phyloP scores from a whole-genome alignment of 2,888 invertebrate genomes.

The Galerucella pusilla region DNA sequence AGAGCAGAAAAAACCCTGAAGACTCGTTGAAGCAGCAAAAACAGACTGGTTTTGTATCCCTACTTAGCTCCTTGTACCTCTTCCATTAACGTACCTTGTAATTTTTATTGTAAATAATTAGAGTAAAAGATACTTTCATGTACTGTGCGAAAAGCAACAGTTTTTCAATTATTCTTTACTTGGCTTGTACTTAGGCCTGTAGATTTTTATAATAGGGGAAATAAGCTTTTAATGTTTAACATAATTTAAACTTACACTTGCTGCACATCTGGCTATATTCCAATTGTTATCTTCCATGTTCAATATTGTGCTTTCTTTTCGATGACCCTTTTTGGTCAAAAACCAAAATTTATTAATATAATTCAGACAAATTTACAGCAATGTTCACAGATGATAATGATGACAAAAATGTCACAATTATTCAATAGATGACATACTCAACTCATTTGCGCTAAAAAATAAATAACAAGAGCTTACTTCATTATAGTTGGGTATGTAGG shows the following conservation, averaged over 20 bases:
- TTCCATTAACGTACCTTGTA: too few relatives aligned
- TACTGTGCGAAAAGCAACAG: too few relatives aligned
- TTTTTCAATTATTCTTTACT: not conserved
- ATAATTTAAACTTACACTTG: constrained; percentile 33
- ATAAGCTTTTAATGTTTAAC: not conserved
- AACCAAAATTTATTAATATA: constrained; percentile 33
- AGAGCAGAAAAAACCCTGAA: too few relatives aligned
- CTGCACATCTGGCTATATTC: constrained; percentile 35
- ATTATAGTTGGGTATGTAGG: too few relatives aligned
- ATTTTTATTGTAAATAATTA: too few relatives aligned
- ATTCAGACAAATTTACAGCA: constrained; percentile 24
- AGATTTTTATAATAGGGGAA: too few relatives aligned
- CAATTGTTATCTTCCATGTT: constrained; percentile 45
- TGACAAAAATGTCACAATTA: constrained; percentile 44
- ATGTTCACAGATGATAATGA: constrained; percentile 35
- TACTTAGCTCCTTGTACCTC: too few relatives aligned
- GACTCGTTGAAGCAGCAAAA: too few relatives aligned
- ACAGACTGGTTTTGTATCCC: too few relatives aligned
- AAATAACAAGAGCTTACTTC: too few relatives aligned
- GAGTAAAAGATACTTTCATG: too few relatives aligned
- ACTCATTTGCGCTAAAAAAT: not conserved
- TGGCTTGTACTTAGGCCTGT: too few relatives aligned
- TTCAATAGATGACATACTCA: not conserved
- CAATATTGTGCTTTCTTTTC: constrained; percentile 3
- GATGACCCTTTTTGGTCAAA: constrained; percentile 1